Conservation (phyloP, 2,797 vertebrate genomes). For the Cossypha heuglini region DNA sequence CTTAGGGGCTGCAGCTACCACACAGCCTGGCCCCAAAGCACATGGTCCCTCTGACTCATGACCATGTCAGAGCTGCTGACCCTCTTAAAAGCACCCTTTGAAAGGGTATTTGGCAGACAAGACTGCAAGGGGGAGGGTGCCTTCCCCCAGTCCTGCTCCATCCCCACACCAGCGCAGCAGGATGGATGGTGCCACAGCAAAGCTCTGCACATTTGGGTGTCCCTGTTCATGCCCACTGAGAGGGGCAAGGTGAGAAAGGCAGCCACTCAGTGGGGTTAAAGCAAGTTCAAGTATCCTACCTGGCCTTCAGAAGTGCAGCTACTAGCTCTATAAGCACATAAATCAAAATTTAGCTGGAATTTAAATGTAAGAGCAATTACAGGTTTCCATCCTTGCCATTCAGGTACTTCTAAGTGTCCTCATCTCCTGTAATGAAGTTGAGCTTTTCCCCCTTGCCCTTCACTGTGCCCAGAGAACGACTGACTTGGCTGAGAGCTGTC, state of each 20-base stretch:
- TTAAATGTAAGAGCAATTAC: too few relatives aligned
- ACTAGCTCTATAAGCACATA: too few relatives aligned
- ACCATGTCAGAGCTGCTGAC: background rate
- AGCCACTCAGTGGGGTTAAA: background rate
- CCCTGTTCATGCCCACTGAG: background rate
- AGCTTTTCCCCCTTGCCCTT: background rate
- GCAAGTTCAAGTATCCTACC: background rate
- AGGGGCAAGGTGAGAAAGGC: background rate
- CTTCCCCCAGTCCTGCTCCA: accelerated
- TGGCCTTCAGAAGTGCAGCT: too few relatives aligned
- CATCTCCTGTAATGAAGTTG: background rate
- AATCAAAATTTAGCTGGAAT: too few relatives aligned
- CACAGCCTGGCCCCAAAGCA: background rate
- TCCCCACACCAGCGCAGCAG: background rate
- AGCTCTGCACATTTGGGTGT: background rate
- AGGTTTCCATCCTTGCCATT: background rate
- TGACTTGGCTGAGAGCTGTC: background rate
- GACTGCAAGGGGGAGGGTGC: background rate
- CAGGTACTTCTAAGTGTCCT: background rate
- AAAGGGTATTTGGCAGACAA: background rate
- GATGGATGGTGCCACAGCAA: background rate
- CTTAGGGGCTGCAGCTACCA: background rate
- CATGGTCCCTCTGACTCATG: too few relatives aligned
- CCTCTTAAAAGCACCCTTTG: background rate
- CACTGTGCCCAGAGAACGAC: background rate